Percentiles rank a stretch among this genome's conserved stretches.
phyloP scores from a whole-genome alignment of 1,140 invertebrate species.

The Araneus ventricosus region DNA sequence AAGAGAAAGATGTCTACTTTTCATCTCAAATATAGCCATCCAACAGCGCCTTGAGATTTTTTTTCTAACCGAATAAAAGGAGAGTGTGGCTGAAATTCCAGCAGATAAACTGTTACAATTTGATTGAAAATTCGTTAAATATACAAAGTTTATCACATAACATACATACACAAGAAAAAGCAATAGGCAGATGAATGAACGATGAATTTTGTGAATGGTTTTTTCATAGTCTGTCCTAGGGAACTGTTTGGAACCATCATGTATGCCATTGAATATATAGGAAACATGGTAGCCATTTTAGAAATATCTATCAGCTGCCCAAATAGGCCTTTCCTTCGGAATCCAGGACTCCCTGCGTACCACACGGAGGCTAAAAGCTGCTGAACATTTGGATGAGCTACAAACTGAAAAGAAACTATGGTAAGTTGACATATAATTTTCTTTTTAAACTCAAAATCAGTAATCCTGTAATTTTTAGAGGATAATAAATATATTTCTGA shows the following conservation, averaged over 20 bases:
- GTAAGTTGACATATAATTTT: too few relatives aligned
- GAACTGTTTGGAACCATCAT: slow-evolving; percentile 90
- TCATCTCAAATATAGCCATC: too few relatives aligned
- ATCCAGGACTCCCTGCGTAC: slow-evolving; percentile 94
- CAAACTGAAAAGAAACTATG: slow-evolving; percentile 86
- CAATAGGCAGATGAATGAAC: slow-evolving; percentile 94
- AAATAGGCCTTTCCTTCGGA: slow-evolving; percentile 88
- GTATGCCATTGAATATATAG: slow-evolving; percentile 90
- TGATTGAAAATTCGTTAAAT: not conserved
- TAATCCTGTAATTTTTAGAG: too few relatives aligned
- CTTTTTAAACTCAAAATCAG: too few relatives aligned
- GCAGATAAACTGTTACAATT: too few relatives aligned
- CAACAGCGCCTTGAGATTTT: too few relatives aligned
- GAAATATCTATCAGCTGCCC: slow-evolving; percentile 89
- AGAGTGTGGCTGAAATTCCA: too few relatives aligned
- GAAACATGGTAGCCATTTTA: slow-evolving; percentile 90
- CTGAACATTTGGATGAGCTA: slow-evolving; percentile 95
- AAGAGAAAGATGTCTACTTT: too few relatives aligned
- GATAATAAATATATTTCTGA: too few relatives aligned
- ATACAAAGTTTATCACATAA: not conserved
- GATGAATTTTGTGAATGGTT: slow-evolving; percentile 97
- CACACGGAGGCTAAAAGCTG: slow-evolving; percentile 93
- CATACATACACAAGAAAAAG: slow-evolving; percentile 88
- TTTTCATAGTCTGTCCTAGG: slow-evolving; percentile 91
- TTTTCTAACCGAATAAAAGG: too few relatives aligned